phyloP scores from a whole-genome alignment of 2,797 vertebrate species.

The Pelobates cultripes region DNA sequence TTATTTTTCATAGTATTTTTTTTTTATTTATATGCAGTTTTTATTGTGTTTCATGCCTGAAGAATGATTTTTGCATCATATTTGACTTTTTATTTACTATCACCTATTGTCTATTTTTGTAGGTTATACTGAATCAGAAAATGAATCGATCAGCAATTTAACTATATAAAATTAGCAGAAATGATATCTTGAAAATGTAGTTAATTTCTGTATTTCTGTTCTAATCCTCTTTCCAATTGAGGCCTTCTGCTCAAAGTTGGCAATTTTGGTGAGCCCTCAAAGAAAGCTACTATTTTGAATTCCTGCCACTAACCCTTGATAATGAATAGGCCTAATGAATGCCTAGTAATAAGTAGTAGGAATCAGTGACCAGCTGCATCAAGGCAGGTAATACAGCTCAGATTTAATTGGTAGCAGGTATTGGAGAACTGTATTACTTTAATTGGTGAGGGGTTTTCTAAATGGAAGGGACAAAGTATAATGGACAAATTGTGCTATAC shows the following conservation, averaged over 20 bases:
- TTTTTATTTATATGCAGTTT: too few species aligned
- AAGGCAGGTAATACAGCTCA: conserved; percentile 96
- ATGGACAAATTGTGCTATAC: conserved; percentile 98
- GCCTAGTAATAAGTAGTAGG: conserved; percentile 80
- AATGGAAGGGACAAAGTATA: conserved; percentile 99
- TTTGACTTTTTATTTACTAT: too few species aligned
- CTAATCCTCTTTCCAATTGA: conserved; percentile 77
- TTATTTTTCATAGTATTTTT: too few species aligned
- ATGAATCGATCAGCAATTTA: too few species aligned
- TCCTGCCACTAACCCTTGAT: conserved; percentile 80
- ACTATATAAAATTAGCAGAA: neutral
- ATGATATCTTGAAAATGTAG: neutral
- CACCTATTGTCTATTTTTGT: too few species aligned
- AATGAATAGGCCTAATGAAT: conserved; percentile 98
- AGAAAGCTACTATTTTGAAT: conserved; percentile 84
- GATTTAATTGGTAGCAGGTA: conserved; percentile 98
- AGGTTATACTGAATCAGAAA: too few species aligned
- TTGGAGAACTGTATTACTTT: conserved; percentile 93
- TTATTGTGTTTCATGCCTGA: too few species aligned
- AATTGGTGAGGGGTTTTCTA: conserved; percentile 93
- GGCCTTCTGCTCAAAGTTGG: conserved; percentile 81
- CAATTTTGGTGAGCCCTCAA: conserved; percentile 81
- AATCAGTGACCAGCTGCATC: conserved; percentile 89
- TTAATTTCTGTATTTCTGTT: conserved; percentile 60
- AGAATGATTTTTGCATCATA: too few species aligned